phyloP scores from a whole-genome alignment of 2,888 invertebrate genomes.

The Crossocerus cetratus region DNA sequence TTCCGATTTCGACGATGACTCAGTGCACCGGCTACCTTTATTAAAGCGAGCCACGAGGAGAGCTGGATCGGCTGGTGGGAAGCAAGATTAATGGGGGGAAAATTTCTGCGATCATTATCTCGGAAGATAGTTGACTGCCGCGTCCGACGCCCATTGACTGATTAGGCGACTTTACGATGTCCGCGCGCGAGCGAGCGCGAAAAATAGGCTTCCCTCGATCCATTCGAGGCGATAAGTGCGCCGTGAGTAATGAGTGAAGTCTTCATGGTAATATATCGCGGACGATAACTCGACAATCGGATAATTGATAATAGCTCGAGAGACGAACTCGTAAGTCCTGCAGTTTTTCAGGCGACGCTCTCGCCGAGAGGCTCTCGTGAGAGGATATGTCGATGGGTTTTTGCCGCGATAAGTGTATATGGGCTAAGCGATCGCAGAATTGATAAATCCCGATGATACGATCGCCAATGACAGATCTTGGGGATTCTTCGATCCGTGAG shows the following conservation, averaged over 20 bases:
- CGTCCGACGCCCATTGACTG: too few relatives aligned
- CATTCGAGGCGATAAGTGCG: too few relatives aligned
- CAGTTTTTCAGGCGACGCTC: too few relatives aligned
- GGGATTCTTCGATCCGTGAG: constrained; percentile 41
- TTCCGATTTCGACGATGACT: constrained; percentile 25
- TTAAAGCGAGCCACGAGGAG: background rate
- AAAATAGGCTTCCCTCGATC: too few relatives aligned
- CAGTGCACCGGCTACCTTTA: background rate
- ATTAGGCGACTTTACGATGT: too few relatives aligned
- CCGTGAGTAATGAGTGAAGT: too few relatives aligned
- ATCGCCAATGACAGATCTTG: constrained; percentile 32
- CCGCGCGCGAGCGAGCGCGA: too few relatives aligned
- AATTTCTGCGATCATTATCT: background rate
- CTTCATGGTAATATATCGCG: too few relatives aligned
- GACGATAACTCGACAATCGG: too few relatives aligned
- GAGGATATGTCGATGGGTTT: background rate
- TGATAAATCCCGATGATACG: constrained; percentile 21
- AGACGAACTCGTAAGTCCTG: too few relatives aligned
- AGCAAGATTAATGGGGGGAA: background rate
- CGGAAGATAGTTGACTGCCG: background rate
- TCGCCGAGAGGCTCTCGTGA: background rate
- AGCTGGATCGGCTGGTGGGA: background rate
- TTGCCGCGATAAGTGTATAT: too few relatives aligned
- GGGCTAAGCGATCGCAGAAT: background rate
- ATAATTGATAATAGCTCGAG: too few relatives aligned